phyloP scores from a whole-genome alignment of 2,888 invertebrate genomes.

The Heliconius aoede region DNA sequence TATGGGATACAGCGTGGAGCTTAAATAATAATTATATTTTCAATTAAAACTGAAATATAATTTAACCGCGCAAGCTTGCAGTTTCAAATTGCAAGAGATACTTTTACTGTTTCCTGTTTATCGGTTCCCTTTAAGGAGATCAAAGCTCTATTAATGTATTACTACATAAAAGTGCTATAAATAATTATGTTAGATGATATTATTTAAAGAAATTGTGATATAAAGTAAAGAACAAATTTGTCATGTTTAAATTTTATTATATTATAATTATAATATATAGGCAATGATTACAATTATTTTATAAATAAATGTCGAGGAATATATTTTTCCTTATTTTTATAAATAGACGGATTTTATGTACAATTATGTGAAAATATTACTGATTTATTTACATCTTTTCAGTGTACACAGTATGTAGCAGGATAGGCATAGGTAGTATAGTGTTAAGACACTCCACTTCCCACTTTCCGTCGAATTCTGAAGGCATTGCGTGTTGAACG shows the following conservation, averaged over 20 bases:
- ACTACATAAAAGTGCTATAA: background rate
- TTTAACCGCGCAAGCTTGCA: background rate
- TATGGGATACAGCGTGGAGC: background rate
- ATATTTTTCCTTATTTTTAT: too few species aligned
- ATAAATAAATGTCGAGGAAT: too few species aligned
- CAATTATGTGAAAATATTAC: too few species aligned
- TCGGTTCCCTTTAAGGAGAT: conserved; percentile 24
- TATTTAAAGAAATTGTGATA: background rate
- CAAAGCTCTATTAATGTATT: conserved; percentile 22
- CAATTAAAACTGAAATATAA: background rate
- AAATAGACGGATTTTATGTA: too few species aligned
- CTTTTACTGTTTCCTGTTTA: conserved; percentile 29
- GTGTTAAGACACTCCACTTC: too few species aligned
- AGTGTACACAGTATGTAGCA: too few species aligned
- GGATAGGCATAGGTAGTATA: too few species aligned
- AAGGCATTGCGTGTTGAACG: too few species aligned
- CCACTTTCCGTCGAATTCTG: too few species aligned
- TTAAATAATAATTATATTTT: background rate
- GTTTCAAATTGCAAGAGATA: conserved; percentile 29
- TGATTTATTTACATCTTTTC: too few species aligned
- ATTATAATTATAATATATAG: background rate
- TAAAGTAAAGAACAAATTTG: background rate
- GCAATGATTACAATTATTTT: too few species aligned
- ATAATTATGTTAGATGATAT: background rate
- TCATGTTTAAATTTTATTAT: background rate